Evolutionary conservation across 2,888 invertebrate species (phyloP).

Genomic region (Notodonta dromedarius): DNA sequence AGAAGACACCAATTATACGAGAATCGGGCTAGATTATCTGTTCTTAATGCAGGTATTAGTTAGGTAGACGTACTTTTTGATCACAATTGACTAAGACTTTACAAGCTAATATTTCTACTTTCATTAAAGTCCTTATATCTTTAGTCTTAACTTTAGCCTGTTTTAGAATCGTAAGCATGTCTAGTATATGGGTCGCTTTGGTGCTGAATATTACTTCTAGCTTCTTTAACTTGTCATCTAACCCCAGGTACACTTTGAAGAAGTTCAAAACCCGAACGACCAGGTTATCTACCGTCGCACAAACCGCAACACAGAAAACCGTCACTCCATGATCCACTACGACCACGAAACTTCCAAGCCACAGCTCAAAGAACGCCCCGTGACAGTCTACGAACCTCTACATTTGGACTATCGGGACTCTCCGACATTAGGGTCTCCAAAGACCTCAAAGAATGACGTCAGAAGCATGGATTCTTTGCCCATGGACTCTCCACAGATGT

Average conservation of each 20-base stretch:
- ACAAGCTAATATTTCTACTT: too few relatives aligned
- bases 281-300: slow-evolving; percentile 71
- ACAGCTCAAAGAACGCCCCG: slow-evolving; percentile 71
- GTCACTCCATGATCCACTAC: slow-evolving; percentile 81
- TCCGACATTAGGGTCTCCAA: slow-evolving; percentile 72
- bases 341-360: slow-evolving; percentile 74
- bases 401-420: slow-evolving; percentile 77
- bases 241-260: slow-evolving; percentile 76
- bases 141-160: too few relatives aligned
- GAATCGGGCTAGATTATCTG: too few relatives aligned
- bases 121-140: too few relatives aligned
- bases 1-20: too few relatives aligned
- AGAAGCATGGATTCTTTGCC: slow-evolving; percentile 75
- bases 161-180: too few relatives aligned
- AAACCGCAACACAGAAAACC: slow-evolving; percentile 72
- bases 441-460: slow-evolving; percentile 70
- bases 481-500: slow-evolving; percentile 75
- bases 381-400: slow-evolving; percentile 76
- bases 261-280: slow-evolving; percentile 51
- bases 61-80: too few relatives aligned
- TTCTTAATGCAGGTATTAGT: too few relatives aligned
- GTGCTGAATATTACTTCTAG: too few relatives aligned
- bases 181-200: too few relatives aligned
- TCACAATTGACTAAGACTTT: too few relatives aligned
- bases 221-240: not conserved